Base-by-base conservation (phyloP, 1,140 invertebrate species). In the Theocolax elegans region DNA sequence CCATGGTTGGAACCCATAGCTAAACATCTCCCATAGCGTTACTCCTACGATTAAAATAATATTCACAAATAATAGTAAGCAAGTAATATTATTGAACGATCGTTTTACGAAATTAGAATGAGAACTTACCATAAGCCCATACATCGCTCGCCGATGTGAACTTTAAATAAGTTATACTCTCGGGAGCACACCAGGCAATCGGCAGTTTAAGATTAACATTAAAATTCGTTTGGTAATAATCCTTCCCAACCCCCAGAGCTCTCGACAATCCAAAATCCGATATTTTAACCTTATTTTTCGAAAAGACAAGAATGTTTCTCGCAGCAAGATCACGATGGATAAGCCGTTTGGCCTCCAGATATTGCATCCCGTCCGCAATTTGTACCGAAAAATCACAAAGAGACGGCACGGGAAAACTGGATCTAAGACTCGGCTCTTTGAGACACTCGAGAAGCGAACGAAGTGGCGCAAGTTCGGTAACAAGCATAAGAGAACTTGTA, bases 11-110 rank as follows among this genome's bases (percentile, higher is more conserved):
- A 97, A 96, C 10, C 97, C 97, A 79, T 98, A 98, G 12, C 95
- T 96, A 80, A 99, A 99, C 94, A 99, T 97, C 85, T 99, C 98
- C 97, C 97, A 99, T 0, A 99, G 83, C n/a, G 96, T 97, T 0
- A 99, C 97, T 19, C 77, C 67, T 70, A 38, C 2, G 46, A 60
- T 7, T 27, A 29, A 15, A 38, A 4, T 15, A 17, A n/a, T n/a
- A n/a, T n/a, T n/a, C n/a, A n/a, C n/a, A 13, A 53, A 19, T 4
- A 10, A 1, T 25, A 3, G 25, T 53, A 53, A 53, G 29, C 15
- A 35, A 19, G n/a, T n/a, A n/a, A n/a, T n/a, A n/a, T n/a, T n/a
- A n/a, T n/a, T n/a, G n/a, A n/a, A n/a, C n/a, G n/a, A n/a, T n/a
- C n/a, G 31, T 35, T 35, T 10, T 35, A 35, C 31, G 31, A 4